Conservation (phyloP, 2,888 invertebrate species). For the Cyrtodaria siliqua region DNA sequence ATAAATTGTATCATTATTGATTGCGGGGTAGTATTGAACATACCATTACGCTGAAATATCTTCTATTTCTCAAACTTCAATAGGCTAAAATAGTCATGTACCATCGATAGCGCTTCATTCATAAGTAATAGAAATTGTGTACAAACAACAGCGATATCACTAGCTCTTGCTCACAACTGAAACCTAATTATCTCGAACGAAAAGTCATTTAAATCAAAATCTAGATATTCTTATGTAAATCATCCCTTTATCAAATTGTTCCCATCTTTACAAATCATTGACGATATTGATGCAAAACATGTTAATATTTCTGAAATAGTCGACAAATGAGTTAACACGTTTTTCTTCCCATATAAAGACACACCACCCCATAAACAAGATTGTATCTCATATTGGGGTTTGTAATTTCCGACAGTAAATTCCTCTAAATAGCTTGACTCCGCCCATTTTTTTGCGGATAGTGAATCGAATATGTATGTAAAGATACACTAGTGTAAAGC, state of each 20-base stretch:
- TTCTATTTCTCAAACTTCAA: too few species aligned
- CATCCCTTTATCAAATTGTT: conserved; percentile 17
- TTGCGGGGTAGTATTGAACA: too few species aligned
- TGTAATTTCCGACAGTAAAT: conserved; percentile 21
- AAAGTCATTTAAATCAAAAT: conserved; percentile 8
- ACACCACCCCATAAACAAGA: conserved; percentile 28
- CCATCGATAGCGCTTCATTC: too few species aligned
- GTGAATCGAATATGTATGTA: too few species aligned
- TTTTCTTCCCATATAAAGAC: conserved; percentile 15
- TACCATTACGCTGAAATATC: too few species aligned
- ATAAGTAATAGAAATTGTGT: too few species aligned
- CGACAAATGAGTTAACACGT: conserved; percentile 26
- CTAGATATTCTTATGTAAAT: conserved; percentile 20
- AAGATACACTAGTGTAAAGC: too few species aligned
- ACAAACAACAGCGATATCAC: too few species aligned
- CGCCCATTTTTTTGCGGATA: conserved; percentile 23
- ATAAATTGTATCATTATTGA: too few species aligned
- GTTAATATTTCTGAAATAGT: not conserved
- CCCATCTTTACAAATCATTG: conserved; percentile 21
- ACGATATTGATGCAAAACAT: conserved; percentile 12
- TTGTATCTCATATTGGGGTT: conserved; percentile 30
- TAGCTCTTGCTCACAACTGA: too few species aligned
- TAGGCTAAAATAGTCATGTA: too few species aligned
- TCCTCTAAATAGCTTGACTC: conserved; percentile 19
- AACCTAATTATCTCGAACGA: conserved; percentile 12